phyloP scores from a whole-genome alignment of 1,140 invertebrate species.

The Pachypsylla venusta region DNA sequence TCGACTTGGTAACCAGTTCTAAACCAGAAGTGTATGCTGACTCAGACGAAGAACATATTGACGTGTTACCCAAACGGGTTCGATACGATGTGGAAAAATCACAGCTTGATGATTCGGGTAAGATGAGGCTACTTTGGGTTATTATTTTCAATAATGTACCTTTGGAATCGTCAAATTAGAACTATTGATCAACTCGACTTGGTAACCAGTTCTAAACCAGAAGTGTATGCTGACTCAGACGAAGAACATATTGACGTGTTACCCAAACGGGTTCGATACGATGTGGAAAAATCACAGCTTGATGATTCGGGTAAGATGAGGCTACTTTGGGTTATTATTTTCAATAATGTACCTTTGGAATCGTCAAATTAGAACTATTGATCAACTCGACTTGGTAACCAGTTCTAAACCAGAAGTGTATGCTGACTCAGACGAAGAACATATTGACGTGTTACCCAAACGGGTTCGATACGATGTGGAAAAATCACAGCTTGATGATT shows the following conservation, averaged over 20 bases:
- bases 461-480: constrained; percentile 51
- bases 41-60: constrained; percentile 43
- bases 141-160: no score
- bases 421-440: constrained; percentile 44
- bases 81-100: constrained; percentile 50
- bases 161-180: no score
- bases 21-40: constrained; percentile 38
- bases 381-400: no score
- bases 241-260: constrained; percentile 44
- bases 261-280: constrained; percentile 44
- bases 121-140: no score
- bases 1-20: no score
- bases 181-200: no score
- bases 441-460: constrained; percentile 44
- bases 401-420: no score
- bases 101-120: constrained; percentile 54
- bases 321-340: no score
- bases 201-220: no score
- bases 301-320: constrained; percentile 49
- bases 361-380: no score
- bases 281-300: constrained; percentile 48
- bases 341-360: no score
- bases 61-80: constrained; percentile 41
- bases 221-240: constrained; percentile 40
- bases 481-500: constrained; percentile 48